Evolutionary conservation across 2,888 invertebrate species (phyloP), one percentile per base, ranked within the genome.

Genomic region (Cenopis cana): DNA sequence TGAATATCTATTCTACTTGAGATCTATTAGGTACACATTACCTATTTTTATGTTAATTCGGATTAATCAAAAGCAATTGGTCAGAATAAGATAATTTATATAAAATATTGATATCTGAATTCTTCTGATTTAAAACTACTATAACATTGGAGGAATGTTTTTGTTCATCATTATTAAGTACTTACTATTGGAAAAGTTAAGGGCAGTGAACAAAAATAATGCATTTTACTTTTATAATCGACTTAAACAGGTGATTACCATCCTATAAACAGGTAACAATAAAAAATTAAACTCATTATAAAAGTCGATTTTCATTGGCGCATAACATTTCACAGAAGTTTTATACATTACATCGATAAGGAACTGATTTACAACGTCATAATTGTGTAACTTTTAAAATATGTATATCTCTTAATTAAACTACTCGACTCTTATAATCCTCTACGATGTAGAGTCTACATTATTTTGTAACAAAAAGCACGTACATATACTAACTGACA

Each of bases 1-100:
- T 50, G 12, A 50, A 50, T 29, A 29, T 29, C 17, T 64, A 69
- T 50, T 52, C 41, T 70, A 71, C 29, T 49, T 71, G 71, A 71
- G 71, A 71, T 71, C 71, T 61, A 55, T 55, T 46, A 33, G 33
- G 33, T 33, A 61, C 60, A 60, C 68, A 41, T 65, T 57, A 57
- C 1, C 17, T 57, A 65, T 33, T 24, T 14, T 46, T 54, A 59
- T 14, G 24, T 52, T 70, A 70, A 69, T 60, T 60, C 55, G 55
- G 66, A 36, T 59, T 54, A 6, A 6, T 36, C 50, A 33, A 46
- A 54, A 68, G 33, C 64, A 46, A 56, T 41, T 59, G 0, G 41
- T 41, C 24, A 56, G 18, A 49, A 33, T 10, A 33, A 41, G 8
- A n/a, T 2, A 46, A 24, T 24, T 17, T 11, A 10, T n/a, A 20